Evolutionary conservation across 2,113 vertebrate species (phyloP), one percentile per base, ranked within the genome.

Genomic region (Sialia sialis): DNA sequence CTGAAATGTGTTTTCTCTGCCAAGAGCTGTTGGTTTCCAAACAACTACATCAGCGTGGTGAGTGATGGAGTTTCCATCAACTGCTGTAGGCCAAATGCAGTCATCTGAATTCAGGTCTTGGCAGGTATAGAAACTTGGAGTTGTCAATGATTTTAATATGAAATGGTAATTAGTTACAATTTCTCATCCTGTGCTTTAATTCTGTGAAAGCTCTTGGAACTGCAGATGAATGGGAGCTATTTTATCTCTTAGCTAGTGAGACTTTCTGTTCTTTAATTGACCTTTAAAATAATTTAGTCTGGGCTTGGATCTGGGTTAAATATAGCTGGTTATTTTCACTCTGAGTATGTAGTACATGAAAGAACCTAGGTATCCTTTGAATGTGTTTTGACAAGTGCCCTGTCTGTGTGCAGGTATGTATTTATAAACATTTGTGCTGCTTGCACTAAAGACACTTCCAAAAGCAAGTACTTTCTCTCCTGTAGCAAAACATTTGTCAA

Each of bases 321-420:
- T 95, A 97, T 97, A 97, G 93, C 76, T 78, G 90, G 92, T 94
- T 97, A 97, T 97, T 97, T 97, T 95, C 82, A 86, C 72, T 69
- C 85, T 0, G 16, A 88, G 36, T 86, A 64, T 72, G 94, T 96
- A 91, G 96, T 77, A 77, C 87, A 84, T 44, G 90, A 94, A 95
- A 94, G 94, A 90, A 96, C 90, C 78, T 88, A 89, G 94, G 91
- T 96, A 97, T 95, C 88, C 78, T 96, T 86, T 95, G 95, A 96
- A 96, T 94, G 93, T 94, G 94, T 94, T 96, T 97, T 94, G 95
- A 93, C 89, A 94, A 93, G 82, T 20, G 5, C 73, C 25, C 19
- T 67, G 93, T 90, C 87, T 91, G 52, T 78, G 64, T 70, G 76
- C 92, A 95, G 93, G 92, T 96, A 86, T 75, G 92, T 95, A 91